phyloP scores from a whole-genome alignment of 2,888 invertebrate genomes.

The Meliscaeva auricollis region DNA sequence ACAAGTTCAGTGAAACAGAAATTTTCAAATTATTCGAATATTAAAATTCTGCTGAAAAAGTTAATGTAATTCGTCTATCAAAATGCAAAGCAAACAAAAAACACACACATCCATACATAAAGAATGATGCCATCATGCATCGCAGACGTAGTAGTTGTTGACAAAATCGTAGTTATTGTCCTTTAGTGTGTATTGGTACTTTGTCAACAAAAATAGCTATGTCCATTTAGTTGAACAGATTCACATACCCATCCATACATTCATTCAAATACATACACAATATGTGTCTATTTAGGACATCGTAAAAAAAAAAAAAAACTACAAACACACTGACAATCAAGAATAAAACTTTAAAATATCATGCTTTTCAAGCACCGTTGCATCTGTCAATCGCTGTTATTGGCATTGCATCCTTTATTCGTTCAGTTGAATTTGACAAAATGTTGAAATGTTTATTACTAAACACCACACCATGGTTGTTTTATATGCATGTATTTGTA shows the following conservation, averaged over 20 bases:
- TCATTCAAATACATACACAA: no score
- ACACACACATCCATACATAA: not conserved
- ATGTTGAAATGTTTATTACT: constrained; percentile 34
- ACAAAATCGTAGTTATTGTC: not conserved
- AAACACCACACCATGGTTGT: not conserved
- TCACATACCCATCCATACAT: no score
- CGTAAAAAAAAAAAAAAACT: not conserved
- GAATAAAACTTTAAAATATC: constrained; percentile 5
- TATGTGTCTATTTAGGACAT: no score
- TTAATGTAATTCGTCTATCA: not conserved
- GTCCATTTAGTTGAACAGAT: no score
- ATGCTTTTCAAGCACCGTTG: not conserved
- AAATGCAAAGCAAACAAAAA: not conserved
- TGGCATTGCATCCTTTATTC: constrained; percentile 4
- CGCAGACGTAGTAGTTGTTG: not conserved
- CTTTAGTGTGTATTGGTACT: not conserved
- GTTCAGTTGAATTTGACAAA: constrained; percentile 22
- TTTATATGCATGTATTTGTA: not conserved
- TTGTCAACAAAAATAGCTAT: not conserved
- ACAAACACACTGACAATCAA: not conserved
- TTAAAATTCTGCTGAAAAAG: constrained; percentile 8
- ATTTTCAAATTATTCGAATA: constrained; percentile 15
- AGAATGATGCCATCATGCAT: not conserved
- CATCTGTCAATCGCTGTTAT: constrained; percentile 16
- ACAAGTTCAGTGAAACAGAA: not conserved